Percentiles rank a stretch among this genome's conserved stretches.
Evolutionary conservation across 2,888 invertebrate genomes (phyloP).

Genomic region (Acanthosepion lycidas): DNA sequence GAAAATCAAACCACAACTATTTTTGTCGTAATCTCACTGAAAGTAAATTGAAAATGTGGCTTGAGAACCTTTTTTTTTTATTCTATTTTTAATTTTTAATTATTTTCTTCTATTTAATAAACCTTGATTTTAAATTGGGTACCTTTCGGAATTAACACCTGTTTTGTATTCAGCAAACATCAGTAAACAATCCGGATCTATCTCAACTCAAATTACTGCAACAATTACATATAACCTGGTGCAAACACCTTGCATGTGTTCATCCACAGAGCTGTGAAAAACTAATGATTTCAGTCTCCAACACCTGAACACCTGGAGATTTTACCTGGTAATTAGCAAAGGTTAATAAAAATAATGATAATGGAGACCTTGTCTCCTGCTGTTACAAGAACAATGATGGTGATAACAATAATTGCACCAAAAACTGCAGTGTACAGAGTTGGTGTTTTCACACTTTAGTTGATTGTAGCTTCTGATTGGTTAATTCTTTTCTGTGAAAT

Average conservation of each 20-base stretch:
- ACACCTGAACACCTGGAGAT: constrained; percentile 14
- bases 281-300: not conserved
- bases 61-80: not conserved
- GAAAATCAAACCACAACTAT: too few species aligned
- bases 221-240: constrained; percentile 2
- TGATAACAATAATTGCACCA: not conserved
- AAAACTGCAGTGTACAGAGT: not conserved
- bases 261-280: not conserved
- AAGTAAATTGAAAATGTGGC: too few species aligned
- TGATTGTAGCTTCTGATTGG: not conserved
- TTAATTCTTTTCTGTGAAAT: not conserved
- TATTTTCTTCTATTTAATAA: not conserved
- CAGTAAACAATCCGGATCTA: not conserved
- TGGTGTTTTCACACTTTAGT: not conserved
- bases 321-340: constrained; percentile 22
- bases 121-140: not conserved
- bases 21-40: too few species aligned
- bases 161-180: not conserved
- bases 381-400: not conserved
- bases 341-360: constrained; percentile 18
- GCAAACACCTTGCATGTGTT: constrained; percentile 33
- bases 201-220: not conserved
- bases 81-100: not conserved
- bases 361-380: not conserved
- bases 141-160: not conserved